Conservation (phyloP, 1,140 invertebrate species). For the Camponotus vicinus region DNA sequence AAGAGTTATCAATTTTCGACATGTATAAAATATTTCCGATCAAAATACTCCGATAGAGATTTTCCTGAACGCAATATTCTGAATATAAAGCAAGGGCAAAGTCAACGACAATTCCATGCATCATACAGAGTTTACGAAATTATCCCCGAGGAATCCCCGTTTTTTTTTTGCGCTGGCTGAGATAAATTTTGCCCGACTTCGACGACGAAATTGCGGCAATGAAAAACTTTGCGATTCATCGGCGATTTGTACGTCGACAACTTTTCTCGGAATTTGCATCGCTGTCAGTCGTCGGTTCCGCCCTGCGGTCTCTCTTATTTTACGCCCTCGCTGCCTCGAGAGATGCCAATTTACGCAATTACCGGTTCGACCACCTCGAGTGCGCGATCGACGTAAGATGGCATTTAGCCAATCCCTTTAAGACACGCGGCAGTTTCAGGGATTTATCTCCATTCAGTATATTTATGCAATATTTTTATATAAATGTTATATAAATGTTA, state of each 20-base stretch:
- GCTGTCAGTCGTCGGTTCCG: not conserved
- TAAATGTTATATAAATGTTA: too few relatives aligned
- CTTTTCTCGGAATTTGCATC: conserved; percentile 33
- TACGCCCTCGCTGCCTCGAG: not conserved
- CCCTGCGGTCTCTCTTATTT: not conserved
- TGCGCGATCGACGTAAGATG: not conserved
- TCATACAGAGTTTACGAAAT: not conserved
- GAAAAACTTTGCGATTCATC: conserved; percentile 25
- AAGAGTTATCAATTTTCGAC: not conserved
- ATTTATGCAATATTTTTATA: not conserved
- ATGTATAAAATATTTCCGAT: not conserved
- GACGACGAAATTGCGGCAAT: conserved; percentile 25
- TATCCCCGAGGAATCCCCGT: not conserved
- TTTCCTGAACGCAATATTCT: not conserved
- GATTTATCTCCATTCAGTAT: not conserved
- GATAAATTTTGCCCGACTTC: not conserved
- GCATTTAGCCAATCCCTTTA: not conserved
- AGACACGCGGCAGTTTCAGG: not conserved
- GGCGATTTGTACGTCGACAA: conserved; percentile 35
- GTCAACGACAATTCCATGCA: conserved; percentile 1
- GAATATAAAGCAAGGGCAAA: not conserved
- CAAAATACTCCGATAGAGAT: not conserved
- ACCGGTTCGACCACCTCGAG: not conserved
- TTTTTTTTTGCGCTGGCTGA: not conserved
- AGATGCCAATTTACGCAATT: conserved; percentile 43